A percentile compares a stretch with the other conserved stretches of the same genome.
Conservation (phyloP, 2,113 vertebrate species). For the Proterorhinus semilunaris region DNA sequence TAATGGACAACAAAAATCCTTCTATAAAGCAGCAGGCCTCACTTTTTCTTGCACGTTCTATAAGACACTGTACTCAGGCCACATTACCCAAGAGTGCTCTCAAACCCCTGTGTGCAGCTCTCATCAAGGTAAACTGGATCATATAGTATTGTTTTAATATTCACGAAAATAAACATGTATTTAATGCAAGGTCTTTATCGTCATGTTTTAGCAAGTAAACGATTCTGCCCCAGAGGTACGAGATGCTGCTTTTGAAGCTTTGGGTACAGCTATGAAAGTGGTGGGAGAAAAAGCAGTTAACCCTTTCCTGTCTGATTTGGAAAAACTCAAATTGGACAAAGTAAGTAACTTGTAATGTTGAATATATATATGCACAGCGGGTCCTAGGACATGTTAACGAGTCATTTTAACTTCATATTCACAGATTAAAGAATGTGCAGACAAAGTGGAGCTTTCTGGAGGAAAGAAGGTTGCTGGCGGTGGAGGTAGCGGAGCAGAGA, state of each 20-base stretch:
- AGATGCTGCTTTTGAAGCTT: constrained; percentile 95
- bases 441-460: constrained; percentile 88
- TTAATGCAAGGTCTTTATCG: neutral
- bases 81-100: constrained; percentile 90
- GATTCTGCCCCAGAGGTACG: constrained; percentile 95
- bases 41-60: constrained; percentile 93
- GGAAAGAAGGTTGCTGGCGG: constrained; percentile 78
- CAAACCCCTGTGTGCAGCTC: constrained; percentile 92
- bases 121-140: constrained; percentile 85
- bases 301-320: constrained; percentile 89
- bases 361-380: neutral
- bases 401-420: neutral
- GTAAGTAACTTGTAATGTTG: constrained; percentile 60
- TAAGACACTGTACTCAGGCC: constrained; percentile 89
- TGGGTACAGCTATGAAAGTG: constrained; percentile 94
- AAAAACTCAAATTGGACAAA: constrained; percentile 96
- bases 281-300: constrained; percentile 96
- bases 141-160: neutral
- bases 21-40: constrained; percentile 98
- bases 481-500: constrained; percentile 67
- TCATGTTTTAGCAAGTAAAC: constrained; percentile 86
- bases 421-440: constrained; percentile 95
- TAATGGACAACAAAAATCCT: constrained; percentile 99
- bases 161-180: neutral
- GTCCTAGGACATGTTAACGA: neutral